Base-by-base conservation (phyloP, 2,113 vertebrate genomes). In the Raphicerus campestris region DNA sequence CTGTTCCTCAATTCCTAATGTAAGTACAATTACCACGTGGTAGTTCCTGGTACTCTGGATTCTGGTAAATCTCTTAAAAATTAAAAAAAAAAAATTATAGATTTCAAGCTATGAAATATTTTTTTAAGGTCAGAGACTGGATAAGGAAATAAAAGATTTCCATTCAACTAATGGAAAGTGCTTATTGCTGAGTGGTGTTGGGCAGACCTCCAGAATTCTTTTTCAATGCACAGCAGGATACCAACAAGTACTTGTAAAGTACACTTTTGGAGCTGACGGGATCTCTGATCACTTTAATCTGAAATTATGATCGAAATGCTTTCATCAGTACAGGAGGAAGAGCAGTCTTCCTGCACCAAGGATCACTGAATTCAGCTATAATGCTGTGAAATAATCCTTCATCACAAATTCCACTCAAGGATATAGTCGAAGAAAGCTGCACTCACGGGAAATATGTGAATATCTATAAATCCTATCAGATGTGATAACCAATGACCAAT, bases 111-210 rank as follows among this genome's bases (percentile, higher is more conserved):
- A 81, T 30, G 93, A 95, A 87, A 96, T 80, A 70, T 94, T 66
- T 88, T 78, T 91, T 91, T 96, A 93, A 93, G 51, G n/a, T 94
- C 80, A 94, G 70, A 92, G 32, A 96, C 17, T 91, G 19, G 45
- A 42, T 73, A 90, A 89, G 60, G 93, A 94, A 97, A 80, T 58
- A 70, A 78, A 70, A 70, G 73, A 88, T 45, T 93, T 60, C 20
- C 63, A 60, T n/a, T 87, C 84, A 95, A 93, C 88, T 92, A 92
- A 96, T 95, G 85, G 83, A 91, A 97, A 98, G 20, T 75, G 30
- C 56, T 88, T 87, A 91, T 32, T 89, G 96, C 92, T 84, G 61
- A 94, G 81, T 35, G 11, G 19, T 66, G n/a, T 51, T 47, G 97
- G 92, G 96, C 66, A 93, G 42, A 77, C 17, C 56, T 97, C 92